These are phyloP conservation scores for Sebastes fasciatus DNA, from an alignment of 2,113 vertebrate species.

Conservation along the genomic window DNA sequence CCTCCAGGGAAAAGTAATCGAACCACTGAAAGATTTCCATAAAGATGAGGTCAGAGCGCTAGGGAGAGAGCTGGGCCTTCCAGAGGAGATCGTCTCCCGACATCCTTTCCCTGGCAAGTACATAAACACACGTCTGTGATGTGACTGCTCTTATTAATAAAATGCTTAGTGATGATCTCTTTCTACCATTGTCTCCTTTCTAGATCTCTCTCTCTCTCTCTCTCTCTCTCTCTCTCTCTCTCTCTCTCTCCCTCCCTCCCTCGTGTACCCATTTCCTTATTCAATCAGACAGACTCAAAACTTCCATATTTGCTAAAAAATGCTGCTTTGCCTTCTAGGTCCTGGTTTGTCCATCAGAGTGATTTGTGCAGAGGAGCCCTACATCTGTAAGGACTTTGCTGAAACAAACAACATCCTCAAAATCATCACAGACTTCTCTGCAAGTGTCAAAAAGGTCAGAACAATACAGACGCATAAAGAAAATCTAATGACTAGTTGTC, in stretches of 20 bases:
- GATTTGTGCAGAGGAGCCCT: conserved; percentile 99
- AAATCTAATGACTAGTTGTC: neutral
- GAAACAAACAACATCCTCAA: conserved; percentile 99
- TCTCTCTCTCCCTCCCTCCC: neutral
- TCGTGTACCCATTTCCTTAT: neutral
- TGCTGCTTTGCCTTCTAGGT: conserved; percentile 79
- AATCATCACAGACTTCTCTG: conserved; percentile 98
- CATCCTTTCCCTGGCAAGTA: conserved; percentile 96
- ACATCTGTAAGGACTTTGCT: conserved; percentile 97
- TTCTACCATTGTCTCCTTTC: neutral
- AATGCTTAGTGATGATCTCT: neutral
- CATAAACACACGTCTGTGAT: neutral
- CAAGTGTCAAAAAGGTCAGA: conserved; percentile 97
- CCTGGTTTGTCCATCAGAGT: conserved; percentile 97
- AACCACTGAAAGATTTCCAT: conserved; percentile 98
- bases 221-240: too few relatives aligned
- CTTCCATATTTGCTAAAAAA: neutral
- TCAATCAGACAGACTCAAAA: neutral
- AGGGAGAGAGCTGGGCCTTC: conserved; percentile 95
- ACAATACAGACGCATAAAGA: neutral
- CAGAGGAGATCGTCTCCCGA: conserved; percentile 95
- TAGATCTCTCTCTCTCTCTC: neutral
- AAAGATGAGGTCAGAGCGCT: conserved; percentile 97
- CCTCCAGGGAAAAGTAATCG: conserved; percentile 95
- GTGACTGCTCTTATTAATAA: neutral